Base-by-base conservation (phyloP, 2,113 vertebrate genomes). In the Chascanopsetta lugubris region DNA sequence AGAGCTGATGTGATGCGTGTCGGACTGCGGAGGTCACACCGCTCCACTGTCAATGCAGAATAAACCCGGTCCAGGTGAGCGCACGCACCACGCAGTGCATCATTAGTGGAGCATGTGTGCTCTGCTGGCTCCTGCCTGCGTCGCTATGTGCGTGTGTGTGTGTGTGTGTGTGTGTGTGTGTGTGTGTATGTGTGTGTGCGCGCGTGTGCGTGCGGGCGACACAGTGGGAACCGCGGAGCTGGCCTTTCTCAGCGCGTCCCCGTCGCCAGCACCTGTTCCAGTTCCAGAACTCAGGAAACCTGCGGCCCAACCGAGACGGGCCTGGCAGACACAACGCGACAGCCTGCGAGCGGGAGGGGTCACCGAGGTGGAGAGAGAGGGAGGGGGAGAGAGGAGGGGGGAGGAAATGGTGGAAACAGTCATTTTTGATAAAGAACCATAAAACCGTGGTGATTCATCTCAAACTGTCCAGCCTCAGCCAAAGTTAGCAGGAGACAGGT, bases 291-390 rank as follows among this genome's bases (percentile, higher is more conserved):
- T 89, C 82, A 86, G 88, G 87, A 91, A 92, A 90, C 85, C 85
- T 86, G 85, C 22, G 64, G 80, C 87, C 81, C 77, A 80, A 64
- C 80, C 65, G 78, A 86, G 88, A 75, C 72, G n/a, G 74, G 67
- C 65, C 87, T 89, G 90, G 89, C 90, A 92, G 88, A 89, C 88
- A 82, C 80, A 83, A 84, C 85, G 87, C 75, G 85, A 87, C 87
- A 90, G 90, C 79, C 84, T 89, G 85, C 21, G 63, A 85, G 68
- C 59, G 30, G 83, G 72, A 69, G 79, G 81, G 81, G 78, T 74
- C 36, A 29, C 4, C 47, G 55, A 65, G 75, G 75, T 47, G 24
- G 61, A 78, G 65, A 61, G 56, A 46, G 20, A 3, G 26, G 43
- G 42, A 34, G 34, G 17, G 57, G 53, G 58, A 25, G 27, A 27